These are phyloP conservation scores for Paracyclopina nana DNA, from an alignment of 1,140 invertebrate species.

Conservation along the genomic window DNA sequence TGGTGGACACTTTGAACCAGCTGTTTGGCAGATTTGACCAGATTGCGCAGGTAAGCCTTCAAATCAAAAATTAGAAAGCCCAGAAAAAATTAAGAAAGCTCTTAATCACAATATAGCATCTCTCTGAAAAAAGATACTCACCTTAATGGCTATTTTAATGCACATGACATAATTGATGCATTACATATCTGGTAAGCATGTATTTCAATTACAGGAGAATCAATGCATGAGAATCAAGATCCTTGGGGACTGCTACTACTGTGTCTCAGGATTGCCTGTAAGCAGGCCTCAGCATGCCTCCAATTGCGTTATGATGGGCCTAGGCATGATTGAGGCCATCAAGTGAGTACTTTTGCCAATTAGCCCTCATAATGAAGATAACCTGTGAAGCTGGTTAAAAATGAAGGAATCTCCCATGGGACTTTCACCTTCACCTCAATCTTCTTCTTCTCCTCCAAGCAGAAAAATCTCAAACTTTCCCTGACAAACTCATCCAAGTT, in stretches of 20 bases:
- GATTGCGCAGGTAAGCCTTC: constrained; percentile 55
- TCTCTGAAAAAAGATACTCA: not conserved
- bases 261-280: constrained; percentile 76
- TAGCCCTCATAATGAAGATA: too few relatives aligned
- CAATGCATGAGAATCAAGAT: constrained; percentile 89
- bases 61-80: not conserved
- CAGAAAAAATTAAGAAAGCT: constrained; percentile 1
- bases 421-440: too few relatives aligned
- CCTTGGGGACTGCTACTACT: constrained; percentile 88
- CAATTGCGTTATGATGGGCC: constrained; percentile 88
- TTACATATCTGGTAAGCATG: too few relatives aligned
- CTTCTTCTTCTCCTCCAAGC: too few relatives aligned
- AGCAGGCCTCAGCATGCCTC: constrained; percentile 78
- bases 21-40: constrained; percentile 92
- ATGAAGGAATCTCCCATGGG: too few relatives aligned
- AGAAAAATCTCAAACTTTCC: too few relatives aligned
- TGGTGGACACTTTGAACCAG: constrained; percentile 86
- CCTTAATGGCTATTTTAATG: not conserved
- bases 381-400: too few relatives aligned
- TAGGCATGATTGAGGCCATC: constrained; percentile 91
- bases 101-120: not conserved
- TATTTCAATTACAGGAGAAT: constrained; percentile 46
- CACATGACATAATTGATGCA: too few relatives aligned
- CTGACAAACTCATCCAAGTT: too few relatives aligned
- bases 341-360: constrained; percentile 43